Conservation (phyloP, 1,140 invertebrate genomes). For the Capitella teleta region DNA sequence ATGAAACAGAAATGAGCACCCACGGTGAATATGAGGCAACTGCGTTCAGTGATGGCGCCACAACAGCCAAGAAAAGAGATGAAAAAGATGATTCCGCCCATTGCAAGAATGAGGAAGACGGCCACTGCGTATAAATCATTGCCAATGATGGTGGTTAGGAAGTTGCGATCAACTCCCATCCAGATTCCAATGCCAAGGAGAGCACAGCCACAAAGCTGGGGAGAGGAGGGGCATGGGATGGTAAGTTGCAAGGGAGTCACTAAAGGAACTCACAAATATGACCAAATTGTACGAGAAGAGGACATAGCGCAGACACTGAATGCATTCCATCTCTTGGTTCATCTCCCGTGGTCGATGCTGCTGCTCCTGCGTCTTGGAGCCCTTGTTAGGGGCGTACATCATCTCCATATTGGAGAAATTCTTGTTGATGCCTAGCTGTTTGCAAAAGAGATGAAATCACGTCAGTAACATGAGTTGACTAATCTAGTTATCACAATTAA, state of each 20-base stretch:
- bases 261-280: background rate
- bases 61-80: conserved; percentile 13
- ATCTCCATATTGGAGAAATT: no score
- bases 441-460: no score
- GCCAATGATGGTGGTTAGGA: conserved; percentile 13
- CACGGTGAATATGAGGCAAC: background rate
- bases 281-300: background rate
- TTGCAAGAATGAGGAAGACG: conserved; percentile 8
- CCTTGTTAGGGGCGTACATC: no score
- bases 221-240: background rate
- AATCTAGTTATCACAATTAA: no score
- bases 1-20: background rate
- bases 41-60: conserved; percentile 8
- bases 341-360: no score
- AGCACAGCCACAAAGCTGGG: conserved; percentile 7
- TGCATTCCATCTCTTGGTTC: background rate
- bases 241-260: background rate
- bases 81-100: conserved; percentile 10
- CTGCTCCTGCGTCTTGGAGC: no score
- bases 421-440: no score
- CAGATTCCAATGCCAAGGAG: conserved; percentile 12
- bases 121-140: conserved; percentile 12
- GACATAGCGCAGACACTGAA: background rate
- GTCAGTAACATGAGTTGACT: no score
- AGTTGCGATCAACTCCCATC: conserved; percentile 13